Evolutionary conservation across 2,113 vertebrate genomes (phyloP).

Genomic region (Boulengeromyrus knoepffleri): DNA sequence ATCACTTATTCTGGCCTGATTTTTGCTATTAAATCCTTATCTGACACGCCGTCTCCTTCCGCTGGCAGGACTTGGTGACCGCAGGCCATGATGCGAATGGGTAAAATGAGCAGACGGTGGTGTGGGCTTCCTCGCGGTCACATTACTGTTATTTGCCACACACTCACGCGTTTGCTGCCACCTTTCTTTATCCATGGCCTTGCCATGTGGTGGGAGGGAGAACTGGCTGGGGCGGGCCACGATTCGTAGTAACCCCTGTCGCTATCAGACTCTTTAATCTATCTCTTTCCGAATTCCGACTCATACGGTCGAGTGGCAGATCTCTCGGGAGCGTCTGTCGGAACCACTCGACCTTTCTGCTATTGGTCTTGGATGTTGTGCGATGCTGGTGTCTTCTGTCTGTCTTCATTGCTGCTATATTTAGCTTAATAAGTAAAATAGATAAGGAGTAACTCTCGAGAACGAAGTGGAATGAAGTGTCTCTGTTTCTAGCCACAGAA

Average conservation of each 20-base stretch:
- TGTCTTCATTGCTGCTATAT: not conserved
- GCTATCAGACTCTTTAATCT: not conserved
- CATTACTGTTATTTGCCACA: not conserved
- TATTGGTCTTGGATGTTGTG: not conserved
- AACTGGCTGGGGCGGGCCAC: not conserved
- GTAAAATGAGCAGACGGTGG: too few species aligned
- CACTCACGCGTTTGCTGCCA: not conserved
- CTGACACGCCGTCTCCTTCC: not conserved
- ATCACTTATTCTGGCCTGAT: not conserved
- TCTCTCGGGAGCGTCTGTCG: not conserved
- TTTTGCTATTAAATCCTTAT: slow-evolving; percentile 3
- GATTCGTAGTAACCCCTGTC: not conserved
- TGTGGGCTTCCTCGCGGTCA: not conserved
- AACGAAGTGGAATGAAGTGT: slow-evolving; percentile 1
- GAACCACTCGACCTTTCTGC: not conserved
- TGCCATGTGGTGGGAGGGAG: not conserved
- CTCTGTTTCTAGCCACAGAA: slow-evolving; percentile 24
- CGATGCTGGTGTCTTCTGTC: not conserved
- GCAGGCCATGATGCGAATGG: not conserved
- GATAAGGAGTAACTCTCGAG: not conserved
- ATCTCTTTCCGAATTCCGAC: not conserved
- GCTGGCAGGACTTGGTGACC: too few species aligned
- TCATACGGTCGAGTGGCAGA: not conserved
- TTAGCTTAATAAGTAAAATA: not conserved
- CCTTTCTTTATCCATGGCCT: not conserved